Percentiles rank a stretch among this genome's conserved stretches.
These are phyloP conservation scores for Cheumatopsyche charites DNA, from an alignment of 1,140 invertebrate species.

Conservation along the genomic window DNA sequence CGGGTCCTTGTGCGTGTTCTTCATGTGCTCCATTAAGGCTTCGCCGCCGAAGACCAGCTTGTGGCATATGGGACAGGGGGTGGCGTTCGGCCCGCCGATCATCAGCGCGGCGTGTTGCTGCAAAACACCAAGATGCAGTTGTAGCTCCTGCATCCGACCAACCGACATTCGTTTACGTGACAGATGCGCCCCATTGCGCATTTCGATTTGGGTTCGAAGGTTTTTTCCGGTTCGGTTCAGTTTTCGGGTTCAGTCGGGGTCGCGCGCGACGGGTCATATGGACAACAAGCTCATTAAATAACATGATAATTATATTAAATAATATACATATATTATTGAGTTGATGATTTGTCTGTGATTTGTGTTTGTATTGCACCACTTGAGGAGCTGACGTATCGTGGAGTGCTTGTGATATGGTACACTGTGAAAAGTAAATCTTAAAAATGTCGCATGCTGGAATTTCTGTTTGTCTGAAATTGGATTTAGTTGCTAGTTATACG, in stretches of 20 bases:
- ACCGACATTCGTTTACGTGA: constrained; percentile 36
- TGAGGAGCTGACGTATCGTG: no score
- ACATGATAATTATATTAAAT: constrained; percentile 13
- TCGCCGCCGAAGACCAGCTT: constrained; percentile 91
- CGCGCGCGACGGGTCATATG: constrained; percentile 15
- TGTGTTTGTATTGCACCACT: not conserved
- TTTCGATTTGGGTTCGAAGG: not conserved
- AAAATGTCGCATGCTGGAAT: no score
- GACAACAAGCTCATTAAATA: constrained; percentile 32
- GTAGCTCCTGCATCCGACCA: constrained; percentile 70
- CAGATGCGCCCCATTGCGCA: no score
- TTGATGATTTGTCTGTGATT: no score
- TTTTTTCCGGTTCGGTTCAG: constrained; percentile 14
- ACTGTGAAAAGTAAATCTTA: no score
- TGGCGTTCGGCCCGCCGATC: constrained; percentile 86
- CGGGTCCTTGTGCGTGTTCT: constrained; percentile 91
- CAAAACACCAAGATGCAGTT: constrained; percentile 84
- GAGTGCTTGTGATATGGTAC: no score
- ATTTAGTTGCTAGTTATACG: no score
- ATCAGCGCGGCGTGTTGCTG: constrained; percentile 92
- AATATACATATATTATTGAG: not conserved
- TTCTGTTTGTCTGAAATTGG: no score
- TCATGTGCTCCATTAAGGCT: constrained; percentile 94
- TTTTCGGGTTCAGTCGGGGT: constrained; percentile 32
- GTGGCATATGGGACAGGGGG: constrained; percentile 89